Conservation (phyloP, 1,140 invertebrate genomes). For the Cryptotermes secundus region DNA sequence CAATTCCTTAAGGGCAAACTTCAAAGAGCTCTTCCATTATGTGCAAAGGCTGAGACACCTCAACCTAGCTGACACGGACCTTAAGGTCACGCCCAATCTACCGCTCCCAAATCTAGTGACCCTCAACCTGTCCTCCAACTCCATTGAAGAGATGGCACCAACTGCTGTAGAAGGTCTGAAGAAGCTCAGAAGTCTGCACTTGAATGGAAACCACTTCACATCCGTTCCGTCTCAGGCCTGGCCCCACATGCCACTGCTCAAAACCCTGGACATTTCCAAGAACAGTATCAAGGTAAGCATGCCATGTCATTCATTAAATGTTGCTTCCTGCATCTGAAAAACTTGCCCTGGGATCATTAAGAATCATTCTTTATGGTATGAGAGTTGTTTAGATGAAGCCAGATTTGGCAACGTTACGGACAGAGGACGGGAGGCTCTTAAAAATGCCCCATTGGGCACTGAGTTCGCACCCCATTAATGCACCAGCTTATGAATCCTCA, state of each 20-base stretch:
- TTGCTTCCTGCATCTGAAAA: background rate
- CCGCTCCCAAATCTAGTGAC: slow-evolving; percentile 69
- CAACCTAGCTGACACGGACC: slow-evolving; percentile 70
- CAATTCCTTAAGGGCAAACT: slow-evolving; percentile 81
- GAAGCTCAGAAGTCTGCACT: slow-evolving; percentile 61
- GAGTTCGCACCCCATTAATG: no score
- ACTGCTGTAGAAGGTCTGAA: slow-evolving; percentile 62
- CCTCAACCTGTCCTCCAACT: slow-evolving; percentile 75
- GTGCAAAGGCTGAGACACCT: slow-evolving; percentile 75
- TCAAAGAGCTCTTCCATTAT: slow-evolving; percentile 87
- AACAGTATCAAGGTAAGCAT: slow-evolving; percentile 61
- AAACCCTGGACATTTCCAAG: slow-evolving; percentile 61
- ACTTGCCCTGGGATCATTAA: no score
- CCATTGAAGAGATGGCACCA: slow-evolving; percentile 61
- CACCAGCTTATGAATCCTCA: no score
- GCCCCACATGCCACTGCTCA: slow-evolving; percentile 56
- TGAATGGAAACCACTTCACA: slow-evolving; percentile 66
- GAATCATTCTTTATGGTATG: no score
- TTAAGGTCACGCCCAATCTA: slow-evolving; percentile 69
- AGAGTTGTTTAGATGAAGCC: no score
- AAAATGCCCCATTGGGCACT: no score
- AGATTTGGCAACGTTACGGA: no score
- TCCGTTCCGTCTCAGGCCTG: slow-evolving; percentile 64
- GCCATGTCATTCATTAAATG: background rate
- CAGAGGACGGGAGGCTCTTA: no score